phyloP scores from a whole-genome alignment of 1,140 invertebrate genomes.

The Cydia fagiglandana region DNA sequence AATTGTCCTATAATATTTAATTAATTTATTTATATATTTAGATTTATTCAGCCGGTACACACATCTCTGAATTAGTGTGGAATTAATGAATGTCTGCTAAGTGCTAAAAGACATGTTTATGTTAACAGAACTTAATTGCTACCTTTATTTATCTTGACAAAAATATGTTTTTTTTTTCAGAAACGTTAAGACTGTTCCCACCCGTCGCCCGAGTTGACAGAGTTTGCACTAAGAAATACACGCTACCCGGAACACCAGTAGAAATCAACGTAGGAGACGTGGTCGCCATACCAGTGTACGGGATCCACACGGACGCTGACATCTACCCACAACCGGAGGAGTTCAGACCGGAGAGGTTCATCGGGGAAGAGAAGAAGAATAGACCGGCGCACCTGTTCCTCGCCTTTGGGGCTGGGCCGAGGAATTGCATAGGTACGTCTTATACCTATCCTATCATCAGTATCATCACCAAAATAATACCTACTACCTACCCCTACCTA shows the following conservation, averaged over 20 bases:
- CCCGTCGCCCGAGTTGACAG: conserved; percentile 77
- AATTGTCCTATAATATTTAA: no score
- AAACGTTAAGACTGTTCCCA: conserved; percentile 82
- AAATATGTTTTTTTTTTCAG: conserved; percentile 42
- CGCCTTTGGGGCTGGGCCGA: conserved; percentile 86
- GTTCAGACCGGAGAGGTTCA: conserved; percentile 83
- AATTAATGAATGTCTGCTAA: no score
- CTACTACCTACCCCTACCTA: no score
- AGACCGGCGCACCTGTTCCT: conserved; percentile 81
- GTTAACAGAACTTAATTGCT: no score
- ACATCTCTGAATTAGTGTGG: no score
- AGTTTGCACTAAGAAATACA: conserved; percentile 76
- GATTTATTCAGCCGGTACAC: no score
- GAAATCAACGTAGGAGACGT: conserved; percentile 66
- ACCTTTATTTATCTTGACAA: no score
- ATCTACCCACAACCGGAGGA: conserved; percentile 80
- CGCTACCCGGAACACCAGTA: conserved; percentile 70
- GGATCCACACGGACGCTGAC: conserved; percentile 81
- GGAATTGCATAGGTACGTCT: conserved; percentile 85
- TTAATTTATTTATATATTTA: no score
- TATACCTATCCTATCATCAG: no score
- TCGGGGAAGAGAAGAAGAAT: conserved; percentile 67
- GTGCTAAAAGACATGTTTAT: no score
- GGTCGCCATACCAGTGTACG: conserved; percentile 75
- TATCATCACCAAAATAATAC: no score